Evolutionary conservation across 1,140 invertebrate species (phyloP).

Genomic region (Triops longicaudatus): DNA sequence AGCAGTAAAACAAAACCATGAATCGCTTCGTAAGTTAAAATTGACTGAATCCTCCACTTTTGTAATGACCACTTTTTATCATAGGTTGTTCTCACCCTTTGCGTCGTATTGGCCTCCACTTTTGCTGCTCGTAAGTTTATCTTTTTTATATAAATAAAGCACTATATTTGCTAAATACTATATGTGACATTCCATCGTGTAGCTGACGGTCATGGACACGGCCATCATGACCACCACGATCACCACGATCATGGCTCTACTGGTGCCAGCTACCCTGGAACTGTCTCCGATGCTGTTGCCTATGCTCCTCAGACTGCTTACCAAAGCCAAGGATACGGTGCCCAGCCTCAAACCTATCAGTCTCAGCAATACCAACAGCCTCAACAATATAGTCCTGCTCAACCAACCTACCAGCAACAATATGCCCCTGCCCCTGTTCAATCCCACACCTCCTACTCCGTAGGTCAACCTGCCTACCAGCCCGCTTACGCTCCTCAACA

Average conservation of each 20-base stretch:
- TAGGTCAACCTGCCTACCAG: not conserved
- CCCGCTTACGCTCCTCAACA: not conserved
- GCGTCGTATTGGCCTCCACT: not conserved
- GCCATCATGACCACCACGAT: not conserved
- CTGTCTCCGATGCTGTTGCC: not conserved
- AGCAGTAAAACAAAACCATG: not conserved
- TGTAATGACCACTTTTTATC: not conserved
- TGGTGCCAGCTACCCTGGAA: not conserved
- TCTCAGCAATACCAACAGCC: not conserved
- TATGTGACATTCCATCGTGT: not conserved
- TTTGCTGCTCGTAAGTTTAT: not conserved
- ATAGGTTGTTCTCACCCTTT: not conserved
- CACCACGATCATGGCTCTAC: not conserved
- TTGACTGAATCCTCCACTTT: not conserved
- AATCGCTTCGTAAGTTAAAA: not conserved
- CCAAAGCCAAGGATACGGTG: not conserved
- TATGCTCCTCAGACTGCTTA: not conserved
- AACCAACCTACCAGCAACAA: not conserved
- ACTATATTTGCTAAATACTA: not conserved
- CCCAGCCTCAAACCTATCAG: not conserved
- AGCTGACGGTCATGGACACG: conserved; percentile 4
- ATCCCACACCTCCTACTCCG: not conserved
- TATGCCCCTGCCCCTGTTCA: not conserved
- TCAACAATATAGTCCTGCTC: not conserved
- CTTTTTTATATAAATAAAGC: no score